Evolutionary conservation across 2,113 vertebrate genomes (phyloP).

Genomic region (Elephantulus edwardii): DNA sequence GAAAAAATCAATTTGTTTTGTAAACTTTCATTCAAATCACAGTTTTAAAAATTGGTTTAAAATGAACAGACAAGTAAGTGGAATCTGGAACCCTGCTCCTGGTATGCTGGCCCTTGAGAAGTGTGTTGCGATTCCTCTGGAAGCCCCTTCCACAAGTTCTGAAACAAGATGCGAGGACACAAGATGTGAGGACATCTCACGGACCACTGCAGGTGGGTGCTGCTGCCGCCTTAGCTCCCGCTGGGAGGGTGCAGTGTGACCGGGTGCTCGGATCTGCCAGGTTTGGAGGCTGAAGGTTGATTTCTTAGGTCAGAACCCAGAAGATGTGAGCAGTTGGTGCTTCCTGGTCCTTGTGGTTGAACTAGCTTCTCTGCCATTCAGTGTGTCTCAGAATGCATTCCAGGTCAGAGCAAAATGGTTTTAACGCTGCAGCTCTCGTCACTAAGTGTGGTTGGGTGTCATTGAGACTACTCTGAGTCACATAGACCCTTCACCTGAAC

Average conservation of each 20-base stretch:
- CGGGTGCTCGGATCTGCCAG: rapidly evolving
- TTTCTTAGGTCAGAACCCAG: background rate
- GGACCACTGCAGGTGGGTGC: no score
- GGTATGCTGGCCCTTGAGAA: no score
- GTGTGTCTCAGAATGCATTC: background rate
- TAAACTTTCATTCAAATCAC: no score
- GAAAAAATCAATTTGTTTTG: no score
- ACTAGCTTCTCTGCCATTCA: no score
- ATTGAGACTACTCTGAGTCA: background rate
- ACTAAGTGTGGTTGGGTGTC: background rate
- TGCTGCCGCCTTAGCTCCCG: background rate
- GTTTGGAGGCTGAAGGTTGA: background rate
- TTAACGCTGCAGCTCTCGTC: background rate
- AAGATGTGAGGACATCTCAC: background rate
- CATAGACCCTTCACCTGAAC: background rate
- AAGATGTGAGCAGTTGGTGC: background rate
- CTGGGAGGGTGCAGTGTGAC: background rate
- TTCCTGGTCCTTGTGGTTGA: background rate
- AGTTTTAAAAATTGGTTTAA: no score
- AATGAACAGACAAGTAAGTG: background rate
- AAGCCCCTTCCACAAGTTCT: background rate
- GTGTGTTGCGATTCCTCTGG: no score
- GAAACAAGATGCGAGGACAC: no score
- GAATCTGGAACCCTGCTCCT: background rate
- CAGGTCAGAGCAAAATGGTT: background rate